These are phyloP conservation scores for Drosophila ochracea DNA, from an alignment of 2,888 invertebrate genomes.

Conservation along the genomic window DNA sequence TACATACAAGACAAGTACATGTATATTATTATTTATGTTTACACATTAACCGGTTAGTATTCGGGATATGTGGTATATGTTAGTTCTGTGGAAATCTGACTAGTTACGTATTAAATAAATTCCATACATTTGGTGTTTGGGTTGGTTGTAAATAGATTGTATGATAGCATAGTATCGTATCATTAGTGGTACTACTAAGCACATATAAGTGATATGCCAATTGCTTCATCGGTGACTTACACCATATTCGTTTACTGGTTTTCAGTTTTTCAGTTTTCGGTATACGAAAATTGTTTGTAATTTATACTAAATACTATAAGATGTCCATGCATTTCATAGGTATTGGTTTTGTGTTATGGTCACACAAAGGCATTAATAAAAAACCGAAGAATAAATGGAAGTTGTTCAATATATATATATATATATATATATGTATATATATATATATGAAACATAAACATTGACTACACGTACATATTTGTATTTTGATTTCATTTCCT, in stretches of 20 bases:
- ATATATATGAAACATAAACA: not conserved
- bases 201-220: slow-evolving; percentile 55
- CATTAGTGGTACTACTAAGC: slow-evolving; percentile 12
- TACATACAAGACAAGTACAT: slow-evolving; percentile 8
- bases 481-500: slow-evolving; percentile 4
- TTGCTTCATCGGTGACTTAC: slow-evolving; percentile 35
- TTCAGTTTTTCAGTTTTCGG: not conserved
- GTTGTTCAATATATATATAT: not conserved
- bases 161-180: slow-evolving; percentile 5
- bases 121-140: slow-evolving; percentile 28
- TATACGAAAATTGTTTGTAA: not conserved
- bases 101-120: slow-evolving; percentile 35
- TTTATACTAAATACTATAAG: not conserved
- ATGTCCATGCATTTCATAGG: slow-evolving; percentile 1
- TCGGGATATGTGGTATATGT: slow-evolving; percentile 5
- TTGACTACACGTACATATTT: not conserved
- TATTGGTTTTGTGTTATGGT: not conserved
- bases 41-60: slow-evolving; percentile 1
- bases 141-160: not conserved
- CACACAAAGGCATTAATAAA: not conserved
- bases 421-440: not conserved
- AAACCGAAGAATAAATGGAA: not conserved
- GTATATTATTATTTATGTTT: slow-evolving; percentile 1
- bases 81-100: slow-evolving; percentile 25
- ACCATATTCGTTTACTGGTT: not conserved